Percentiles rank a stretch among this genome's conserved stretches.
These are phyloP conservation scores for Drosophila equinoxialis DNA, from an alignment of 1,140 invertebrate genomes.

Conservation along the genomic window DNA sequence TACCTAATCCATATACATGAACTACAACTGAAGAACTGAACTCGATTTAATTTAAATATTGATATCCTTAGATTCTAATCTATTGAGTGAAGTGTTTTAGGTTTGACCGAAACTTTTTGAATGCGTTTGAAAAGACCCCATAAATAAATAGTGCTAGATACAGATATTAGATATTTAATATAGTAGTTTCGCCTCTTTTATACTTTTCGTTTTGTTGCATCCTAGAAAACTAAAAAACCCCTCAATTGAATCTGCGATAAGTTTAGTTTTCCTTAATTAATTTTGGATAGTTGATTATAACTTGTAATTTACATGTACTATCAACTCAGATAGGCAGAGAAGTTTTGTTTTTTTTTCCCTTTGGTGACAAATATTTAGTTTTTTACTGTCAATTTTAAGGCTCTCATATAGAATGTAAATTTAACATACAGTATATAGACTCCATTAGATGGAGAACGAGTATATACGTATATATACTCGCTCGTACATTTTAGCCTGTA, in stretches of 20 bases:
- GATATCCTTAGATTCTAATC: background rate
- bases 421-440: constrained; percentile 18
- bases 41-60: constrained; percentile 5
- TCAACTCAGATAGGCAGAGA: background rate
- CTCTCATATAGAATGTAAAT: constrained; percentile 42
- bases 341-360: background rate
- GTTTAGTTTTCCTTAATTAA: background rate
- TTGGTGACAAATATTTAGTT: constrained; percentile 5
- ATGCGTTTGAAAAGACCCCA: background rate
- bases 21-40: constrained; percentile 1
- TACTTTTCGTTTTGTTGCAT: background rate
- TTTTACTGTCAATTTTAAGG: constrained; percentile 13
- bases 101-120: constrained; percentile 13
- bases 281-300: background rate
- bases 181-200: background rate
- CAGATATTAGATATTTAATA: constrained; percentile 3
- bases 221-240: background rate
- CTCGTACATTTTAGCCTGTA: constrained; percentile 22
- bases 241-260: background rate
- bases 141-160: background rate
- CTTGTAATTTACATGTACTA: background rate
- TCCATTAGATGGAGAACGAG: constrained; percentile 56
- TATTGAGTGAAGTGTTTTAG: background rate
- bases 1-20: background rate
- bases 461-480: background rate